A percentile compares a stretch with the other conserved stretches of the same genome.
These are phyloP conservation scores for Tetraodon nigroviridis DNA, from an alignment of 2,113 vertebrate genomes.

Conservation along the genomic window DNA sequence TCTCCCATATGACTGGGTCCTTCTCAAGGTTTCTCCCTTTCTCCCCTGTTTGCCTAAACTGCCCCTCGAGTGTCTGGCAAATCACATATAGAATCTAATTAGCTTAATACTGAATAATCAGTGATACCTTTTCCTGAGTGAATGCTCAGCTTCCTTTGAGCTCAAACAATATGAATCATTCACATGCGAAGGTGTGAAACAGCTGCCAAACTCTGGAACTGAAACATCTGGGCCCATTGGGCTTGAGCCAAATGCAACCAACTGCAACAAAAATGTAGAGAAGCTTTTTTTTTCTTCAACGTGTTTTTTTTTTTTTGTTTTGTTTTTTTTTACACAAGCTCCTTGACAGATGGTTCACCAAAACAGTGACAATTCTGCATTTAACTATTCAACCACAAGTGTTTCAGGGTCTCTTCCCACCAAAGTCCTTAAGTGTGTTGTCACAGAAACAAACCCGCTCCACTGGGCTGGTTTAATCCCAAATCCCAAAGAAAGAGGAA, in stretches of 20 bases:
- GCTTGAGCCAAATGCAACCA: constrained; percentile 45
- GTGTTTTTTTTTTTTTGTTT: constrained; percentile 1
- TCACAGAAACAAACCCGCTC: not conserved
- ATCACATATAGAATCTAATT: too few species aligned
- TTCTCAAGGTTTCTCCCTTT: too few species aligned
- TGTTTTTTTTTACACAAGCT: not conserved
- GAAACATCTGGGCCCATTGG: constrained; percentile 53
- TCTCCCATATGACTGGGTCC: too few species aligned
- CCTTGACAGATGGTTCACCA: too few species aligned
- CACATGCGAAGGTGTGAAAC: constrained; percentile 35
- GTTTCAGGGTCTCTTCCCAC: too few species aligned
- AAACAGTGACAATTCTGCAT: too few species aligned
- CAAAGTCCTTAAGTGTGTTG: too few species aligned
- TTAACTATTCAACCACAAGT: too few species aligned
- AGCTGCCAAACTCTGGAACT: constrained; percentile 30
- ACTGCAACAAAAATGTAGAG: constrained; percentile 7
- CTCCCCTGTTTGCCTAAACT: too few species aligned
- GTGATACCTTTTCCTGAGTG: not conserved
- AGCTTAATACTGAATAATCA: too few species aligned
- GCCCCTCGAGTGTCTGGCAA: too few species aligned
- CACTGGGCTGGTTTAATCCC: not conserved
- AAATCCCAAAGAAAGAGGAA: too few species aligned
- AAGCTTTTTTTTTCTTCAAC: not conserved
- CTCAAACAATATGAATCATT: constrained; percentile 47
- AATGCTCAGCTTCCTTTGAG: constrained; percentile 16